These are phyloP conservation scores for Oscheius sp. DNA, from an alignment of 2,888 invertebrate genomes.

Conservation along the genomic window DNA sequence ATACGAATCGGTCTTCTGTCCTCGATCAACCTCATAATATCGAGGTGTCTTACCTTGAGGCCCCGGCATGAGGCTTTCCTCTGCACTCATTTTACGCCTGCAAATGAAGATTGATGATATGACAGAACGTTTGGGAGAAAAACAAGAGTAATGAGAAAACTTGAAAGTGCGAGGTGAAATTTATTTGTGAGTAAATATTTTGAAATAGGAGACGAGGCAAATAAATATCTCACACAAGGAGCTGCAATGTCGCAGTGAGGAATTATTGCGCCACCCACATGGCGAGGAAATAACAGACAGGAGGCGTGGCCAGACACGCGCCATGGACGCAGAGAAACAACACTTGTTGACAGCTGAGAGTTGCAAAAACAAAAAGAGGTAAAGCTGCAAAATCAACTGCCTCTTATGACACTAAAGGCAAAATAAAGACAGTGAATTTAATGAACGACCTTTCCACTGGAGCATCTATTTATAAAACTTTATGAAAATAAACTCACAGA, in stretches of 20 bases:
- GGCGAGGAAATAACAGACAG: slow-evolving; percentile 23
- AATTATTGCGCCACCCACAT: slow-evolving; percentile 27
- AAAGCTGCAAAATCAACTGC: neutral
- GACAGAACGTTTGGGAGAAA: neutral
- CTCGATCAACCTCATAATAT: slow-evolving; percentile 58
- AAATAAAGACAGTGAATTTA: neutral
- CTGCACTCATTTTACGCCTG: slow-evolving; percentile 21
- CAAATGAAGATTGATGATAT: neutral
- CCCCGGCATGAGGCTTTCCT: slow-evolving; percentile 51
- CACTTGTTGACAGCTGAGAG: slow-evolving; percentile 16
- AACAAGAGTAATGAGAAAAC: neutral
- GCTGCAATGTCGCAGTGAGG: neutral
- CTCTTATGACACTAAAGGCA: no score
- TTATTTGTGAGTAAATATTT: neutral
- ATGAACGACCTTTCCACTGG: neutral
- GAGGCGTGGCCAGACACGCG: slow-evolving; percentile 19
- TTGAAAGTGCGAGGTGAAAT: neutral
- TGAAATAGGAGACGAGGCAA: neutral
- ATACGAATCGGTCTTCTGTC: slow-evolving; percentile 66
- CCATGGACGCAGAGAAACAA: neutral
- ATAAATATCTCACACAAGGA: neutral
- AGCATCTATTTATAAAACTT: no score
- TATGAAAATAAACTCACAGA: no score
- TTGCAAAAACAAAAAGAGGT: neutral
- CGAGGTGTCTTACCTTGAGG: slow-evolving; percentile 56